Conservation (phyloP, 2,797 vertebrate genomes). For the Holocentrus rufus region DNA sequence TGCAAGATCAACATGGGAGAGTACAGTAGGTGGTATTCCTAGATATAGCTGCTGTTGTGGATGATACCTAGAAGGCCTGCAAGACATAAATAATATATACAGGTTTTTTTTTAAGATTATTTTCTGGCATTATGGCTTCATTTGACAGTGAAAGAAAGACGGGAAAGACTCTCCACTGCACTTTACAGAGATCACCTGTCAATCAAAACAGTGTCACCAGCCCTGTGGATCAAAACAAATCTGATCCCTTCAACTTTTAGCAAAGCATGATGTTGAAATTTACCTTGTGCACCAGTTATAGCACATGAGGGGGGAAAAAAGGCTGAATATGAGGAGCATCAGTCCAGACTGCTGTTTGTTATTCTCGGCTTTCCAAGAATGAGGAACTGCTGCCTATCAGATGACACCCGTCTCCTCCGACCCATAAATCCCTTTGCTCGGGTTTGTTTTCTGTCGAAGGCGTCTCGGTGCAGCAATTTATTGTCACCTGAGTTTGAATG, state of each 20-base stretch:
- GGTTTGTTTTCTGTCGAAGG: too few relatives aligned
- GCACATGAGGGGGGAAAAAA: not conserved
- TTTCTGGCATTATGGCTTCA: too few relatives aligned
- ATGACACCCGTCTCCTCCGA: too few relatives aligned
- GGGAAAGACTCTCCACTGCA: too few relatives aligned
- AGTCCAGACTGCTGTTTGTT: not conserved
- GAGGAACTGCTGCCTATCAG: not conserved
- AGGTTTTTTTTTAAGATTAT: too few relatives aligned
- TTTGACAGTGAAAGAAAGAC: too few relatives aligned
- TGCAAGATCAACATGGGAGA: conserved; percentile 1
- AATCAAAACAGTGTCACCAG: too few relatives aligned
- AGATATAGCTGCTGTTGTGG: conserved; percentile 19
- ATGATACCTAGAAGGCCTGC: not conserved
- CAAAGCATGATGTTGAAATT: not conserved
- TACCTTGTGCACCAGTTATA: too few relatives aligned
- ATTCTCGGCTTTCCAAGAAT: not conserved
- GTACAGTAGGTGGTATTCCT: not conserved
- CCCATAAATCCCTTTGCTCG: too few relatives aligned
- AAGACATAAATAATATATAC: too few relatives aligned
- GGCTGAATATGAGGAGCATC: not conserved
- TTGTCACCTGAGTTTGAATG: not conserved
- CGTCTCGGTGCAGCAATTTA: too few relatives aligned
- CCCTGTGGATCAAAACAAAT: conserved; percentile 26
- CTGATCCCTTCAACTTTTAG: conserved; percentile 7
- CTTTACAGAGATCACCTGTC: too few relatives aligned